phyloP scores from a whole-genome alignment of 2,797 vertebrate genomes.

The Adelosebastes latens region DNA sequence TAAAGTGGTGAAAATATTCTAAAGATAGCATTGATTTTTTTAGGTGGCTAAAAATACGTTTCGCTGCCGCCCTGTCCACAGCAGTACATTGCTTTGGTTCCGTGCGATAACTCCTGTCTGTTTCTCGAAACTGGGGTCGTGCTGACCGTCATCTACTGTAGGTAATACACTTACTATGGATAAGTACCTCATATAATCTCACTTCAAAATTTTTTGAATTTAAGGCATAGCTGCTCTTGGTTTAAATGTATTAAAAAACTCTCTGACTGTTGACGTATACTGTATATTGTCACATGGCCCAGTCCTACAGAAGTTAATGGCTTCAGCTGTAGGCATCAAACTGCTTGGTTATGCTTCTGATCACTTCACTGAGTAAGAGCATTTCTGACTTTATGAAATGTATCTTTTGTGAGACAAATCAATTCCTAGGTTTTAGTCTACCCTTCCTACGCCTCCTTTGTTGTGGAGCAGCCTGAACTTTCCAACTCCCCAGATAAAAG shows the following conservation, averaged over 20 bases:
- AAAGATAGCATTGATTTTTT: too few species aligned
- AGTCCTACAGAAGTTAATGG: too few species aligned
- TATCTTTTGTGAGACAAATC: slow-evolving; percentile 13
- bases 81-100: too few species aligned
- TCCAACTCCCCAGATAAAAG: slow-evolving; percentile 32
- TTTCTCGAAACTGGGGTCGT: too few species aligned
- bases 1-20: accelerated
- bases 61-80: accelerated
- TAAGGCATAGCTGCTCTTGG: background rate
- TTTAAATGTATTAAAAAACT: background rate
- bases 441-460: slow-evolving; percentile 2
- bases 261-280: background rate
- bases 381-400: slow-evolving; percentile 4
- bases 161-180: too few species aligned
- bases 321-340: background rate
- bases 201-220: too few species aligned
- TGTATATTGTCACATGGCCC: background rate
- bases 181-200: too few species aligned
- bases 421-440: slow-evolving; percentile 1
- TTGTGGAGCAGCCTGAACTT: slow-evolving; percentile 15
- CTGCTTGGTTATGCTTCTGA: background rate
- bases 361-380: background rate
- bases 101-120: too few species aligned
- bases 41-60: too few species aligned
- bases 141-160: too few species aligned